These are phyloP conservation scores for Ctenicera cuprea DNA, from an alignment of 2,888 invertebrate species.

Conservation along the genomic window DNA sequence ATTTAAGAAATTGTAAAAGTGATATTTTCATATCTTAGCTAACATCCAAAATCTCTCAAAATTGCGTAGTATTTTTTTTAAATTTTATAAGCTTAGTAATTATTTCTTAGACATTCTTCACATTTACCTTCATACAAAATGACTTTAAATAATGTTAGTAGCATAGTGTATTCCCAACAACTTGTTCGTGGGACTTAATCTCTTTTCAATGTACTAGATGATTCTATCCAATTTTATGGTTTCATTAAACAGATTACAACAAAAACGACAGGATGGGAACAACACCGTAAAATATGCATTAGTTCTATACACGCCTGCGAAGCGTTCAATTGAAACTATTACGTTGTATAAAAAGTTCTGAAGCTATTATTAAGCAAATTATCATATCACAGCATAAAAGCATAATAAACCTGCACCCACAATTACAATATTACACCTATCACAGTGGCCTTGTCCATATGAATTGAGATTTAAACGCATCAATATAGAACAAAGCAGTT, in stretches of 20 bases:
- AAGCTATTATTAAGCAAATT: conserved; percentile 66
- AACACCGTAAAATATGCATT: conserved; percentile 47
- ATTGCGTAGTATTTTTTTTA: too few species aligned
- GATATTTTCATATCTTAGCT: too few species aligned
- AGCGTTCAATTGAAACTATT: conserved; percentile 52
- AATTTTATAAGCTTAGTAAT: too few species aligned
- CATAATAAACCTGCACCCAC: conserved; percentile 64
- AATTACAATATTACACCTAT: conserved; percentile 67
- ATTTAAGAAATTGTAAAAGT: too few species aligned
- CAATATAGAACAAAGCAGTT: conserved; percentile 68
- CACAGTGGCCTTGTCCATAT: conserved; percentile 66
- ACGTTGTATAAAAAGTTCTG: conserved; percentile 46
- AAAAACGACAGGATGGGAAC: conserved; percentile 44
- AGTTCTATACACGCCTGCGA: conserved; percentile 45
- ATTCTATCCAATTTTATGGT: conserved; percentile 26
- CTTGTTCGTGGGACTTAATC: conserved; percentile 7
- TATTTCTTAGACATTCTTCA: too few species aligned
- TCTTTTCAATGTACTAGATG: conserved; percentile 14
- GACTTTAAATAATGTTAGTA: background rate
- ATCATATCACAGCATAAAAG: conserved; percentile 67
- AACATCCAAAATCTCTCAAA: too few species aligned
- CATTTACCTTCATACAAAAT: background rate
- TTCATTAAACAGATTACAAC: conserved; percentile 39
- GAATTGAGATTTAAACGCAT: conserved; percentile 64
- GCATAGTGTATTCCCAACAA: background rate